A percentile compares a stretch with the other conserved stretches of the same genome.
Conservation (phyloP, 2,888 invertebrate species). For the Megastigmus dorsalis region DNA sequence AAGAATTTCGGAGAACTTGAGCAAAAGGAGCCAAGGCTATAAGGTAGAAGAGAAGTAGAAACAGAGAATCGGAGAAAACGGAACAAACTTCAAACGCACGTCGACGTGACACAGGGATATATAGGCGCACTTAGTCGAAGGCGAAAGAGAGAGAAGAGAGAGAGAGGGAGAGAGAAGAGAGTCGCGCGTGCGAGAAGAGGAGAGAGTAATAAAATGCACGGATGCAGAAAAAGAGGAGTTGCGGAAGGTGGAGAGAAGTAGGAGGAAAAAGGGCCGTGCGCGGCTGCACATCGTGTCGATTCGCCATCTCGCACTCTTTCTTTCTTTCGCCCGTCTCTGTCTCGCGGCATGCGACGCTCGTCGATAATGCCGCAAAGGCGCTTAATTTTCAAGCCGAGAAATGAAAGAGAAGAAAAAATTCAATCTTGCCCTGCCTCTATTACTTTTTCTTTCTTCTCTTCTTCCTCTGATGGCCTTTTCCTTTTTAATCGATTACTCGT, state of each 20-base stretch:
- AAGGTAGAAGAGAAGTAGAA: too few relatives aligned
- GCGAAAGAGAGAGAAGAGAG: background rate
- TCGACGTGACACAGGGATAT: too few relatives aligned
- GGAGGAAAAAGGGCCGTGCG: background rate
- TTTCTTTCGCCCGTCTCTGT: background rate
- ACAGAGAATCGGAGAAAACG: too few relatives aligned
- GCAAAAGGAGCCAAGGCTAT: too few relatives aligned
- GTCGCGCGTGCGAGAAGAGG: background rate
- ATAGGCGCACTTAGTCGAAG: background rate
- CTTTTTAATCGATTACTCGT: background rate
- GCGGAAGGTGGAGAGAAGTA: background rate
- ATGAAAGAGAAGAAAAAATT: background rate
- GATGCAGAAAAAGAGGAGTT: background rate
- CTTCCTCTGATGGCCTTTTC: too few relatives aligned
- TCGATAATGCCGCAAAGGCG: conserved; percentile 24
- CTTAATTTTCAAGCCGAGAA: conserved; percentile 15
- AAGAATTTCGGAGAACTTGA: too few relatives aligned
- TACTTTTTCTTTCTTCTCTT: background rate
- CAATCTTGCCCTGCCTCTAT: background rate
- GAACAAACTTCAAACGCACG: background rate
- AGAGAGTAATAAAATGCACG: conserved; percentile 9
- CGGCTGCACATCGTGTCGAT: background rate
- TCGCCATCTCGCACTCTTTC: background rate
- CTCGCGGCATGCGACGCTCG: background rate
- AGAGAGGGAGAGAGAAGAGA: too few relatives aligned